Evolutionary conservation across 1,140 invertebrate species (phyloP), one percentile per base, ranked within the genome.

Genomic region (Mycetomoellerius zeteki): DNA sequence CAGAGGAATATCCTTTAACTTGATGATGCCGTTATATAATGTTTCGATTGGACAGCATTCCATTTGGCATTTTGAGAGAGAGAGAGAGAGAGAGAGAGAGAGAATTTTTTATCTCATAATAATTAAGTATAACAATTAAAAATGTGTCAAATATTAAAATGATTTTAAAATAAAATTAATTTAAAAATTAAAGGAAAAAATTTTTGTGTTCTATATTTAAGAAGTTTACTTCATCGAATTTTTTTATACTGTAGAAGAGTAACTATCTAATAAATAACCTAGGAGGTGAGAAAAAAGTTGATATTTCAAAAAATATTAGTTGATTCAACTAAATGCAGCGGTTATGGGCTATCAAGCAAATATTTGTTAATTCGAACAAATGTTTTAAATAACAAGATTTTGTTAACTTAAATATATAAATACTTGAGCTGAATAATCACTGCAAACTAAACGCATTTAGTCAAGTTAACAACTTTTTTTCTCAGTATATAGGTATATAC

Each of bases 101-200:
- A 43, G 37, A 10, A 43, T 14, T 78, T 64, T 21, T 47, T 58
- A 12, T 43, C 37, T 50, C 3, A 6, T 47, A 21, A n/a, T n/a
- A 77, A 78, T 65, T 65, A 19, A 58, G 0, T 60, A 76, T 37
- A 43, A 76, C 16, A 58, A 60, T 43, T 64, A 27, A 77, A 65
- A 47, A 30, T 65, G 12, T 65, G 4, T n/a, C 0, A 21, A 65
- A 8, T 62, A 16, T 65, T 65, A 33, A 78, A 67, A 65, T 65
- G 0, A 64, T 67, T 30, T 78, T 21, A 60, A 76, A 12, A 43
- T 0, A 21, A 65, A 47, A 8, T 64, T 62, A 47, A 60, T 43
- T 77, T 27, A 3, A 30, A 77, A 27, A 77, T n/a, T 10, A n/a
- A 33, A 16, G 10, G 24, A 14, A 19, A 47, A 43, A 43, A 3